Conservation (phyloP, 2,888 invertebrate species). For the Fragum fragum region DNA sequence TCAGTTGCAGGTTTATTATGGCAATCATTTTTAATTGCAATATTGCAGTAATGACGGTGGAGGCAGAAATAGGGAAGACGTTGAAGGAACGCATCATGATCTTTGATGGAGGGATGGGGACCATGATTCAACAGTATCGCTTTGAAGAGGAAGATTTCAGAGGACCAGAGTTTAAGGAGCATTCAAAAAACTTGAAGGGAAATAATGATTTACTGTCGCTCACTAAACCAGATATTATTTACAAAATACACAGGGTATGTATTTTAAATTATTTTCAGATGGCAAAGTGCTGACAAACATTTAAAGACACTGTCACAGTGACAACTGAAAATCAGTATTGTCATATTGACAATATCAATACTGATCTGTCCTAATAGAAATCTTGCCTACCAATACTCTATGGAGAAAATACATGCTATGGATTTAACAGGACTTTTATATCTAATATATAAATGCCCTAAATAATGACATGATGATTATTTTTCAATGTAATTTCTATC, state of each 20-base stretch:
- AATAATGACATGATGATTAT: too few species aligned
- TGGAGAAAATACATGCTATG: too few species aligned
- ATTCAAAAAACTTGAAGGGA: constrained; percentile 88
- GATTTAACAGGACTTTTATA: too few species aligned
- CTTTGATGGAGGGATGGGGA: constrained; percentile 90
- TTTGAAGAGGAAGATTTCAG: constrained; percentile 88
- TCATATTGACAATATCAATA: too few species aligned
- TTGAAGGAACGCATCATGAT: constrained; percentile 87
- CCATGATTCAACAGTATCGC: constrained; percentile 88
- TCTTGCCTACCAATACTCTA: too few species aligned
- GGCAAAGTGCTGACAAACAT: too few species aligned
- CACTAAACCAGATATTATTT: constrained; percentile 88
- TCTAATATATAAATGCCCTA: too few species aligned
- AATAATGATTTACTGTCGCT: constrained; percentile 89
- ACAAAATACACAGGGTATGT: constrained; percentile 88
- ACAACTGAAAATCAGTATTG: too few species aligned
- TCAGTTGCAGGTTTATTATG: neutral
- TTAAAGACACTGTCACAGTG: too few species aligned
- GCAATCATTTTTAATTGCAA: neutral
- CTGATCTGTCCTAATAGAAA: too few species aligned
- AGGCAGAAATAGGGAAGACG: constrained; percentile 60
- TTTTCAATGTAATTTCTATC: too few species aligned
- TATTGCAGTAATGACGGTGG: constrained; percentile 24
- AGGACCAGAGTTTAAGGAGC: constrained; percentile 87
- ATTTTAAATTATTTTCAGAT: too few species aligned